Evolutionary conservation across 2,888 invertebrate species (phyloP).

Genomic region (Apotomis betuletana): DNA sequence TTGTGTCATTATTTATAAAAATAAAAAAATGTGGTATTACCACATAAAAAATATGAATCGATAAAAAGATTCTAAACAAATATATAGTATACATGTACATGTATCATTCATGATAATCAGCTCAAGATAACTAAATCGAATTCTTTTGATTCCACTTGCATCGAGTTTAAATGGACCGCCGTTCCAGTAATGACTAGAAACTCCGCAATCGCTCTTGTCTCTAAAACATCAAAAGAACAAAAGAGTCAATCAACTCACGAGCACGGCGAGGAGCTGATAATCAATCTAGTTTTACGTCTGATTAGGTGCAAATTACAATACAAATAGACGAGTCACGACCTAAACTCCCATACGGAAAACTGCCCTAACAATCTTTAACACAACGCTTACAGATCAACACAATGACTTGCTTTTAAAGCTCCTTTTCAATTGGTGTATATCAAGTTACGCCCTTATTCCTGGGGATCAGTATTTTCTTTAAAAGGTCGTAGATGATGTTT

Average conservation of each 20-base stretch:
- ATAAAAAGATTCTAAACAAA: too few species aligned
- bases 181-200: slow-evolving; percentile 43
- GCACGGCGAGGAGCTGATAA: slow-evolving; percentile 67
- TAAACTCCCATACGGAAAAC: slow-evolving; percentile 39
- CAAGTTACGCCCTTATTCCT: slow-evolving; percentile 45
- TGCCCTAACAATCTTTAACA: slow-evolving; percentile 7
- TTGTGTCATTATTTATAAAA: too few species aligned
- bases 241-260: slow-evolving; percentile 64
- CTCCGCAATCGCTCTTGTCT: slow-evolving; percentile 63
- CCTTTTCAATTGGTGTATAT: slow-evolving; percentile 42
- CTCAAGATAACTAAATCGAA: background rate
- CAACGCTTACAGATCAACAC: background rate
- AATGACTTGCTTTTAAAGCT: slow-evolving; percentile 42
- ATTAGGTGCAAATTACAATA: slow-evolving; percentile 82
- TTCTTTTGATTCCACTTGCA: slow-evolving; percentile 5
- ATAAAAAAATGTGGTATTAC: too few species aligned
- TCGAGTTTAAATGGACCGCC: slow-evolving; percentile 33
- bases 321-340: slow-evolving; percentile 80
- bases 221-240: slow-evolving; percentile 61
- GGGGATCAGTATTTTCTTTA: slow-evolving; percentile 43
- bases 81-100: too few species aligned
- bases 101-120: background rate
- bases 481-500: slow-evolving; percentile 53
- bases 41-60: too few species aligned
- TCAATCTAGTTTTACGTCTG: slow-evolving; percentile 81